Base-by-base conservation (phyloP, 2,113 vertebrate species). In the Macquaria australasica region DNA sequence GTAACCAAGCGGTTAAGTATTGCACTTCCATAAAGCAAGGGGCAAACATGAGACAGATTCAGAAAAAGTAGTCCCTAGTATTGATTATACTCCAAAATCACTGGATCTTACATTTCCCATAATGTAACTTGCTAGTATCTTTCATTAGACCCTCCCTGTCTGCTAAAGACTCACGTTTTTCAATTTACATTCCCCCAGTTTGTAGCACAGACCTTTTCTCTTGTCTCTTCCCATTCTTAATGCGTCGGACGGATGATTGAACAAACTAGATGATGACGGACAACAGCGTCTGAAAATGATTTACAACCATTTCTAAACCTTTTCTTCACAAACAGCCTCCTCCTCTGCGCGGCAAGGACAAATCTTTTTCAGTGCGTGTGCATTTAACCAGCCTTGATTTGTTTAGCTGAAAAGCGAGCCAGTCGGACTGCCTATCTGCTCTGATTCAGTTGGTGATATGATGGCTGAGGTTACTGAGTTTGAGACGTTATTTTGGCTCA, bases 401-500 rank as follows among this genome's bases (percentile, higher is more conserved):
- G 77, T 88, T 87, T 81, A 82, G 81, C 87, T 62, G 83, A 86
- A 43, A 83, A 87, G 82, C 39, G 80, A 85, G 77, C 77, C 82
- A 67, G 87, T 82, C 83, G 78, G 71, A 55, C 87, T 67, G 89
- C 86, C 85, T 89, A 86, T 91, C 88, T 83, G 80, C 85, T 88
- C 82, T 79, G 88, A 91, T 93, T 90, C 91, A 85, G 89, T 81
- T 71, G 86, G 64, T 91, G 90, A 91, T 91, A 81, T 81, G 81
- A 84, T 76, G 76, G 71, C 83, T 64, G 86, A 85, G 88, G 92
- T 93, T 89, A 87, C 82, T 68, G 88, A 89, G 91, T 93, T 88
- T 87, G 81, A 92, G 87, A 90, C 73, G 79, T 86, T 89, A 89
- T 93, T 93, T 89, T 87, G 90, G 89, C 87, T 92, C 85, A 79